A percentile compares a stretch with the other conserved stretches of the same genome.
Conservation (phyloP, 2,113 vertebrate species). For the rabbit (Oryctolagus cuniculus) region mOryCun1.1 NC_091436.1:33763501-33764000, state of each 20-base stretch:
- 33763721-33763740: conserved; percentile 6
- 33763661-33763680: not conserved
- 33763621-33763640: not conserved
- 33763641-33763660: not conserved
- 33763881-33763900: conserved; percentile 31
- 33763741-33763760: conserved; percentile 58
- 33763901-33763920: conserved; percentile 35
- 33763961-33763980: conserved; percentile 13
- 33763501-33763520: not conserved
- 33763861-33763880: conserved; percentile 22
- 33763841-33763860: not conserved
- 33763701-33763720: conserved; percentile 20
- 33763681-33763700: not conserved
- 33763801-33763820: conserved; percentile 28
- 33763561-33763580: not conserved
- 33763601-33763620: conserved; percentile 1
- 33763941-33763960: not conserved
- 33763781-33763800: conserved; percentile 41
- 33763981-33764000: conserved; percentile 59
- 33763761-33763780: conserved; percentile 9
- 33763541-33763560: not conserved
- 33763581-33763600: not conserved
- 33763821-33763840: conserved; percentile 50
- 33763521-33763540: not conserved
- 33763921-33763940: not conserved